Evolutionary conservation across 1,140 invertebrate genomes (phyloP).

Genomic region (Bombus waltoni): DNA sequence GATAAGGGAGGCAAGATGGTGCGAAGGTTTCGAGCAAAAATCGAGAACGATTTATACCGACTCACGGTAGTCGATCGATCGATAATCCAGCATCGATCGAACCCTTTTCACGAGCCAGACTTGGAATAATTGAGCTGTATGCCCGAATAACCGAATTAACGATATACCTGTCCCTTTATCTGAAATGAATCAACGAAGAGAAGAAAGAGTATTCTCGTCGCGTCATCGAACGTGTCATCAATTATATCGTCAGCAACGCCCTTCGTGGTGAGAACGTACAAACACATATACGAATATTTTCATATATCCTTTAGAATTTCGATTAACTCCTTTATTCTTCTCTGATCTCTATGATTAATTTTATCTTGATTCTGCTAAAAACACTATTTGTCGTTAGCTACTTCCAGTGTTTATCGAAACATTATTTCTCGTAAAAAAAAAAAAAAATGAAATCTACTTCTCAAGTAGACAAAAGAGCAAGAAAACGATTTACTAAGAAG

Average conservation of each 20-base stretch:
- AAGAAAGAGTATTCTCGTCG: not conserved
- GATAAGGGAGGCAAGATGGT: slow-evolving; percentile 33
- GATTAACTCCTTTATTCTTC: not conserved
- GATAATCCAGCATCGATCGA: slow-evolving; percentile 42
- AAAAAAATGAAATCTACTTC: too few species aligned
- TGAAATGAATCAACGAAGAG: not conserved
- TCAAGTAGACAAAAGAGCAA: not conserved
- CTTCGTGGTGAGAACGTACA: not conserved
- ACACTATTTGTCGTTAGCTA: not conserved
- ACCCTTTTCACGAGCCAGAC: slow-evolving; percentile 29
- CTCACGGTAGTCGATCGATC: slow-evolving; percentile 39
- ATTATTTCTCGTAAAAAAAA: too few species aligned
- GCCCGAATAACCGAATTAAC: slow-evolving; percentile 38
- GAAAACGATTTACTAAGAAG: not conserved
- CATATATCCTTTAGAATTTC: not conserved
- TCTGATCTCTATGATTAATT: not conserved
- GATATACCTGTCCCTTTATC: slow-evolving; percentile 12
- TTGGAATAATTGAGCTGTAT: slow-evolving; percentile 48
- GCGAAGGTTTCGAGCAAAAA: slow-evolving; percentile 14
- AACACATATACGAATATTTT: not conserved
- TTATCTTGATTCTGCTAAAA: not conserved
- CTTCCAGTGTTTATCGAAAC: too few species aligned
- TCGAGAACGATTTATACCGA: slow-evolving; percentile 44
- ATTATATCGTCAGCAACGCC: not conserved
- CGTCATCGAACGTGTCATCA: not conserved